These are phyloP conservation scores for Lophura nycthemera DNA, from an alignment of 2,113 vertebrate species.

Conservation along the genomic window DNA sequence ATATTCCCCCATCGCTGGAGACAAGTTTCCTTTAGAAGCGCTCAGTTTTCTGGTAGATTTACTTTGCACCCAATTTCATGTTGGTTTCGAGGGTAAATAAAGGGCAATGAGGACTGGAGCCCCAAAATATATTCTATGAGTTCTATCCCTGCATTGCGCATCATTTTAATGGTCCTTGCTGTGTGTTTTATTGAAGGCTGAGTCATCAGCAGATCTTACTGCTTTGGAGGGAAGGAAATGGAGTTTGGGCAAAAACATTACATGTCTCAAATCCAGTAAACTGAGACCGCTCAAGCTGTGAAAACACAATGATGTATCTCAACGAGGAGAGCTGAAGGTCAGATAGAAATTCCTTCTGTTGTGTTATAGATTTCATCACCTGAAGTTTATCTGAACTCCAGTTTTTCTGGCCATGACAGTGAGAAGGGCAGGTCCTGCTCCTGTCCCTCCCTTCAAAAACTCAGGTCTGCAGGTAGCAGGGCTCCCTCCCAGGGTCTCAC, in stretches of 20 bases:
- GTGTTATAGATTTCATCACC: neutral
- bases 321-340: neutral
- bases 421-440: neutral
- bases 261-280: neutral
- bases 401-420: neutral
- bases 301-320: neutral
- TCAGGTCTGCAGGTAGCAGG: neutral
- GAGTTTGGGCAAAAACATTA: constrained; percentile 7
- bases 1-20: neutral
- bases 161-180: constrained; percentile 38
- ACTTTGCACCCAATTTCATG: neutral
- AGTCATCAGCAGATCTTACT: constrained; percentile 47
- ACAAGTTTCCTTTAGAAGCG: neutral
- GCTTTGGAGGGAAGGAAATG: constrained; percentile 40
- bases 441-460: neutral
- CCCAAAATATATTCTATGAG: neutral
- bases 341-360: neutral
- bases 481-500: neutral
- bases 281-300: constrained; percentile 27
- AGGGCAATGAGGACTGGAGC: neutral
- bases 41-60: neutral
- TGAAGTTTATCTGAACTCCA: neutral
- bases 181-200: constrained; percentile 55
- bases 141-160: neutral
- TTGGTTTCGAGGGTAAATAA: neutral